These are phyloP conservation scores for Nautilus pompilius DNA, from an alignment of 1,140 invertebrate genomes.

Conservation along the genomic window DNA sequence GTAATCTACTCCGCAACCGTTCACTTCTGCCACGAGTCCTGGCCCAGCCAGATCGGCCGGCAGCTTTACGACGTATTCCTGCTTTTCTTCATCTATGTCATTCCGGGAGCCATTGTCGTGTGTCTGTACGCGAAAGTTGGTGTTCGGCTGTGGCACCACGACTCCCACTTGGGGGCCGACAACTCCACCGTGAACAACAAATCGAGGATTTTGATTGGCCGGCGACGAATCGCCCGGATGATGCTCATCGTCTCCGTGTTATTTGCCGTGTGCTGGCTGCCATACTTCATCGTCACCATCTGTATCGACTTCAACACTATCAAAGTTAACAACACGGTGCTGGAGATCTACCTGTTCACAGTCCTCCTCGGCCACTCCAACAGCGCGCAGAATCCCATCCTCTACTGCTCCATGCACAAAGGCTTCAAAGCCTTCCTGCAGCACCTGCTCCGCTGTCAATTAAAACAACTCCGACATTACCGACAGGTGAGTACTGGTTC, in stretches of 20 bases:
- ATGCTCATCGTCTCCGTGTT: conserved; percentile 70
- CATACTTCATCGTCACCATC: conserved; percentile 69
- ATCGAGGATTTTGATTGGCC: conserved; percentile 66
- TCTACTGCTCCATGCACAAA: conserved; percentile 47
- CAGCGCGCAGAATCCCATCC: conserved; percentile 48
- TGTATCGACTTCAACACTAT: conserved; percentile 65
- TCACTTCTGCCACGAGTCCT: conserved; percentile 32
- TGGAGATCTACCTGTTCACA: conserved; percentile 54
- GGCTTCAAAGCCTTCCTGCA: conserved; percentile 34
- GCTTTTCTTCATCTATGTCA: conserved; percentile 70
- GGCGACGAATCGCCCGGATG: conserved; percentile 71
- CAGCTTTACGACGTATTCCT: conserved; percentile 64
- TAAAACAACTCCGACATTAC: conserved; percentile 4
- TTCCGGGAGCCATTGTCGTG: conserved; percentile 69
- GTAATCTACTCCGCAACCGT: conserved; percentile 6
- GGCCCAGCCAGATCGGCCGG: conserved; percentile 23
- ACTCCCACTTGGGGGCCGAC: conserved; percentile 33
- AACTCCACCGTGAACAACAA: conserved; percentile 27
- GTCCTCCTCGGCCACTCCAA: conserved; percentile 65
- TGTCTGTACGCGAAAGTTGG: conserved; percentile 73
- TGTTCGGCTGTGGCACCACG: conserved; percentile 65
- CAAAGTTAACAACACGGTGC: conserved; percentile 20
- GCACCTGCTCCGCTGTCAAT: conserved; percentile 53
- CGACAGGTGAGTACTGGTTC: conserved; percentile 14
- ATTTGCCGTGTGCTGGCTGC: conserved; percentile 77